Evolutionary conservation across 2,113 vertebrate species (phyloP).

Genomic region (Pandion haliaetus): DNA sequence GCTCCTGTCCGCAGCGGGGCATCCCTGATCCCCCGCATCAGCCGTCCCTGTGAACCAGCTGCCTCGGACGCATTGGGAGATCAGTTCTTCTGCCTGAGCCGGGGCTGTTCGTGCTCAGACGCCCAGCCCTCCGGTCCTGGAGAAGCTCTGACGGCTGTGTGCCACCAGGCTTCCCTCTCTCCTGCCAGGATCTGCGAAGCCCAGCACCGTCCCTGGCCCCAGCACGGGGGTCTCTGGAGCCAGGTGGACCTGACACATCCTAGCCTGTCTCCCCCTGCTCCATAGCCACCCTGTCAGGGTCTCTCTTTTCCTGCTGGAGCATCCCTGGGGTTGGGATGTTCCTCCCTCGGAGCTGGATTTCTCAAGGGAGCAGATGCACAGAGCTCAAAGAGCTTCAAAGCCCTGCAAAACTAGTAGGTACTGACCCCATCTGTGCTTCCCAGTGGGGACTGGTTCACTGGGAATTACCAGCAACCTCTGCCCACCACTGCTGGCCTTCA

Average conservation of each 20-base stretch:
- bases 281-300: not conserved
- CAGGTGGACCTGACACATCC: accelerated
- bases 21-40: not conserved
- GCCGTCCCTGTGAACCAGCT: accelerated
- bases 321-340: accelerated
- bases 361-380: accelerated
- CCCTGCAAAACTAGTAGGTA: not conserved
- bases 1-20: accelerated
- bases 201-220: accelerated
- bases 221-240: not conserved
- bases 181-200: not conserved
- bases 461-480: not conserved
- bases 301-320: not conserved
- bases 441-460: not conserved
- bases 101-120: not conserved
- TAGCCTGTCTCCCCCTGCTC: not conserved
- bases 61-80: accelerated
- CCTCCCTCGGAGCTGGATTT: not conserved
- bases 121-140: no score
- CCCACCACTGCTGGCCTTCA: not conserved
- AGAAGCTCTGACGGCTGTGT: not conserved
- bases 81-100: not conserved
- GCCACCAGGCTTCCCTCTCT: not conserved
- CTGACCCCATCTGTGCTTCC: not conserved
- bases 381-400: not conserved